Percentiles rank a stretch among this genome's conserved stretches.
phyloP scores from a whole-genome alignment of 2,888 invertebrate species.

The Pseudolycoriella hygida region DNA sequence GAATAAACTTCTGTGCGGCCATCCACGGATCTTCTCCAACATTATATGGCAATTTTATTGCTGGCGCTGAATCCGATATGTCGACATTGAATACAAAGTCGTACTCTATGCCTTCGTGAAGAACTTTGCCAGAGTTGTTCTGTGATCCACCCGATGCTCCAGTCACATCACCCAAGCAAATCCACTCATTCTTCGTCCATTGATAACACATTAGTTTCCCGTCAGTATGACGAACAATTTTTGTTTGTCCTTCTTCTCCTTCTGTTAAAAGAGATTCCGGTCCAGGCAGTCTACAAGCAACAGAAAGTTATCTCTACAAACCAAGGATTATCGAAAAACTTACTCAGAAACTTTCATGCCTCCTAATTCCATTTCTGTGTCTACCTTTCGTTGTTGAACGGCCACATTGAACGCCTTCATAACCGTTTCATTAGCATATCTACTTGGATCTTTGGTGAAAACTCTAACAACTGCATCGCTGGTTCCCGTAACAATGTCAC shows the following conservation, averaged over 20 bases:
- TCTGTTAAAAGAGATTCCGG: constrained; percentile 56
- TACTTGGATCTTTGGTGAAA: constrained; percentile 53
- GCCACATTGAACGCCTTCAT: constrained; percentile 53
- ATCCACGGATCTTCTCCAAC: constrained; percentile 80
- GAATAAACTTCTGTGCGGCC: constrained; percentile 79
- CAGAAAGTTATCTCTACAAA: constrained; percentile 1
- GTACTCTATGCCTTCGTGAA: constrained; percentile 76
- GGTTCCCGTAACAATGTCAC: constrained; percentile 74
- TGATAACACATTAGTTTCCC: constrained; percentile 59
- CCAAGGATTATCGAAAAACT: constrained; percentile 18
- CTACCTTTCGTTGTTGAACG: constrained; percentile 42
- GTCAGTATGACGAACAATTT: constrained; percentile 57
- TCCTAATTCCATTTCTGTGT: constrained; percentile 54
- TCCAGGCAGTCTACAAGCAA: constrained; percentile 51
- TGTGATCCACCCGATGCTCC: constrained; percentile 54
- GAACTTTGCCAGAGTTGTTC: constrained; percentile 49
- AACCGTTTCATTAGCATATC: constrained; percentile 46
- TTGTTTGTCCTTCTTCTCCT: constrained; percentile 72
- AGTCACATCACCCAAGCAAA: constrained; percentile 75
- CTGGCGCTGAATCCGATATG: constrained; percentile 74
- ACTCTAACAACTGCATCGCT: constrained; percentile 80
- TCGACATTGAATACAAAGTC: constrained; percentile 95
- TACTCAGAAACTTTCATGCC: constrained; percentile 74
- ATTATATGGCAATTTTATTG: constrained; percentile 84
- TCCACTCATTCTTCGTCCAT: constrained; percentile 63